These are phyloP conservation scores for Drosophila persimilis DNA, from an alignment of 1,140 invertebrate genomes.

Conservation along the genomic window DNA sequence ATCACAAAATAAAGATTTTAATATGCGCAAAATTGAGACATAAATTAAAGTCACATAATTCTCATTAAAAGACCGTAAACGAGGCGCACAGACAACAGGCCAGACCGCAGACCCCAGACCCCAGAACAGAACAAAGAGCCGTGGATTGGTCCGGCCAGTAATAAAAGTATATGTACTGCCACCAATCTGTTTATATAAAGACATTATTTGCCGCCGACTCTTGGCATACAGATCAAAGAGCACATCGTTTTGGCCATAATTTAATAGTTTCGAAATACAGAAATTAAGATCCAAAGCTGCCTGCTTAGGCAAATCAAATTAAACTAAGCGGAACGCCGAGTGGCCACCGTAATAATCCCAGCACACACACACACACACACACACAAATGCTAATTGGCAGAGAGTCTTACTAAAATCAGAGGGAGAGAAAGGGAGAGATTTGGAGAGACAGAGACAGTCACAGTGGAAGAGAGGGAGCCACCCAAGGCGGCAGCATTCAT, in stretches of 20 bases:
- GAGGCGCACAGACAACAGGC: slow-evolving; percentile 25
- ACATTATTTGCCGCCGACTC: slow-evolving; percentile 6
- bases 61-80: slow-evolving; percentile 79
- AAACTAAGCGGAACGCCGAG: slow-evolving; percentile 54
- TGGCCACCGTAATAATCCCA: background rate
- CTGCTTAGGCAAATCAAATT: slow-evolving; percentile 76
- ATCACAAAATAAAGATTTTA: slow-evolving; percentile 64
- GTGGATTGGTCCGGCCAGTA: slow-evolving; percentile 21
- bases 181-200: slow-evolving; percentile 2
- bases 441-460: background rate
- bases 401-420: slow-evolving; percentile 23
- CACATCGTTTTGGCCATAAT: slow-evolving; percentile 72
- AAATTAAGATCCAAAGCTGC: slow-evolving; percentile 42
- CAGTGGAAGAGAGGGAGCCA: slow-evolving; percentile 33
- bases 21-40: slow-evolving; percentile 79
- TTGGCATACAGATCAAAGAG: slow-evolving; percentile 79
- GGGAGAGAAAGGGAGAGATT: background rate
- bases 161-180: slow-evolving; percentile 29
- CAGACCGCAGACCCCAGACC: background rate
- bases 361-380: slow-evolving; percentile 2
- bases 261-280: slow-evolving; percentile 79
- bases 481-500: slow-evolving; percentile 32
- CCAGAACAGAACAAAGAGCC: slow-evolving; percentile 26
- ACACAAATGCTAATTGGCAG: slow-evolving; percentile 70
- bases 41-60: slow-evolving; percentile 81